Conservation (phyloP, 2,888 invertebrate species). For the Dicycla oo region DNA sequence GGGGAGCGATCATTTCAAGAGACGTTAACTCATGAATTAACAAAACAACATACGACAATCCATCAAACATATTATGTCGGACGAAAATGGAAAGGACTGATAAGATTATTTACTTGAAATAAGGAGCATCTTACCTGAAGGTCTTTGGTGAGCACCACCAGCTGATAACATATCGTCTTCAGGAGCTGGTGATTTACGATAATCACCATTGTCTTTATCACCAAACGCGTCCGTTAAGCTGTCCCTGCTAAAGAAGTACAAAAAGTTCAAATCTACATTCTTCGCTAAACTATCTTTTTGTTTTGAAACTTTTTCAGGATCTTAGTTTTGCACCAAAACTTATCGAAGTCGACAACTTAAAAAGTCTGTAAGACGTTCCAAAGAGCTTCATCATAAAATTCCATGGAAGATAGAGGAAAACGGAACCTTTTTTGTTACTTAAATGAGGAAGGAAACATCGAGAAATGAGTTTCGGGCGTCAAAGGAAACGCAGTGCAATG, state of each 20-base stretch:
- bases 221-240: conserved; percentile 94
- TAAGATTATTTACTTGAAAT: too few relatives aligned
- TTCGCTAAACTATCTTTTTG: not conserved
- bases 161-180: conserved; percentile 89
- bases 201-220: conserved; percentile 91
- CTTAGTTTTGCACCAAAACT: not conserved
- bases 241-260: conserved; percentile 84
- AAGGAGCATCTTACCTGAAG: conserved; percentile 87
- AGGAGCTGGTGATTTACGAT: conserved; percentile 90
- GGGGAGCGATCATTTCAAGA: too few relatives aligned
- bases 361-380: not conserved
- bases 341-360: conserved; percentile 6
- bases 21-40: too few relatives aligned
- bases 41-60: too few relatives aligned
- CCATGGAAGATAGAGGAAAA: conserved; percentile 19
- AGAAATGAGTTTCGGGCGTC: conserved; percentile 31
- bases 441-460: conserved; percentile 39
- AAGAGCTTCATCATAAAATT: conserved; percentile 6
- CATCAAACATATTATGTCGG: too few relatives aligned
- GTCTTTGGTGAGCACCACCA: conserved; percentile 90
- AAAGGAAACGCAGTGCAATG: conserved; percentile 10
- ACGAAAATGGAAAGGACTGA: too few relatives aligned
- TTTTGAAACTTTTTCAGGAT: not conserved
- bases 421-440: conserved; percentile 14
- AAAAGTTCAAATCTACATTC: not conserved